Evolutionary conservation across 2,888 invertebrate genomes (phyloP), one percentile per base, ranked within the genome.

Genomic region (Norana najaformis): DNA sequence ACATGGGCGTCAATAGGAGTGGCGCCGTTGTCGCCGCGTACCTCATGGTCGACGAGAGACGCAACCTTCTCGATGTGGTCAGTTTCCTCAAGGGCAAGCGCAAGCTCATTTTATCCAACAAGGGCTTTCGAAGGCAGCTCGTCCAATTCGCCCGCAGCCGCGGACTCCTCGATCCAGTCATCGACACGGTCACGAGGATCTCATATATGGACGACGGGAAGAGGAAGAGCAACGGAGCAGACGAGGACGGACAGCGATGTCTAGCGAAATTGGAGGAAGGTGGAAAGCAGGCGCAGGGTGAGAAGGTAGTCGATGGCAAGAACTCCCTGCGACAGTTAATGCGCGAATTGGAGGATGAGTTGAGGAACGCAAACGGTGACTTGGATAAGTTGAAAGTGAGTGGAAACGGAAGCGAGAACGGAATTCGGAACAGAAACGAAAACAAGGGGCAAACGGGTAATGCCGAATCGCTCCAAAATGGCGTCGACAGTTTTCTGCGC

Each of bases 1-100:
- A 92, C 88, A 89, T 92, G 90, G 92, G 92, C 37, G 90, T 92
- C 23, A 92, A 92, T 89, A 88, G 92, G 37, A 92, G 92, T 89
- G 92, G 92, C 13, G 92, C 92, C 20, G 89, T 92, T 4, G 91
- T 90, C 30, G 92, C 92, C 11, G 92, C 92, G n/a, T 92, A 92
- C 90, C 89, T 92, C 53, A 90, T 92, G 91, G 90, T 85, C 47
- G 88, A 90, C 41, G 89, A 90, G 37, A 38, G 85, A 3, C 90
- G 88, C 88, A 30, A 90, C 20, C 91, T 92, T 14, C 90, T 92
- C 37, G 90, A 92, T 30, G 92, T 91, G 11, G 85, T 92, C 69
- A 41, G 82, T 20, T 88, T 88, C 35, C 85, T 92, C 36, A 92
- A 92, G 89, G 88, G 53, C 4, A 92, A 90, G 82, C 90, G 92